These are phyloP conservation scores for Catajapyx aquilonaris DNA, from an alignment of 1,140 invertebrate genomes.

Conservation along the genomic window DNA sequence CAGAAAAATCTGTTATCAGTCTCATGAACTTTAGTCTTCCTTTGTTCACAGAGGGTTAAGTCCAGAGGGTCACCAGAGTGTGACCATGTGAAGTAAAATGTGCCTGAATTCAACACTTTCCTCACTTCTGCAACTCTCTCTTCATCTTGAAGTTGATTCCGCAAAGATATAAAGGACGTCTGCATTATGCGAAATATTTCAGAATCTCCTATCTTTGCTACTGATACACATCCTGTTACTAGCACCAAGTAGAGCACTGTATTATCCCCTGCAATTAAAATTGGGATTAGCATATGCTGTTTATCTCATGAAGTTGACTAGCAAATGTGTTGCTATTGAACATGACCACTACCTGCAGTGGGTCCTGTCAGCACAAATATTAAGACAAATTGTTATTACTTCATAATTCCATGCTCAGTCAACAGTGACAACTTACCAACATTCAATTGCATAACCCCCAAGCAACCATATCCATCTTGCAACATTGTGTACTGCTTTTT, in stretches of 20 bases:
- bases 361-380: no score
- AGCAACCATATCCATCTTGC: constrained; percentile 76
- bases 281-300: constrained; percentile 1
- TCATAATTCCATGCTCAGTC: no score
- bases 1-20: constrained; percentile 95
- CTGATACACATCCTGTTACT: constrained; percentile 83
- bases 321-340: no score
- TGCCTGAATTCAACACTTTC: constrained; percentile 85
- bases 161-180: constrained; percentile 67
- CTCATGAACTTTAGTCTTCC: constrained; percentile 44
- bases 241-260: constrained; percentile 68
- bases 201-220: constrained; percentile 79
- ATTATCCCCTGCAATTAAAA: constrained; percentile 37
- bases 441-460: constrained; percentile 73
- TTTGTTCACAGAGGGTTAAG: constrained; percentile 80
- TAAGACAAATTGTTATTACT: no score
- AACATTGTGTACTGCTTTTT: constrained; percentile 72
- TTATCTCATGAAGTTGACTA: no score
- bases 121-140: constrained; percentile 59
- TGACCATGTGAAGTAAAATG: constrained; percentile 87
- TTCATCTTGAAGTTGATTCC: constrained; percentile 54
- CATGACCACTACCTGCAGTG: no score
- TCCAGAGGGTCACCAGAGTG: constrained; percentile 38
- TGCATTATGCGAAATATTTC: constrained; percentile 89
- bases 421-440: constrained; percentile 37